Percentiles rank a stretch among this genome's conserved stretches.
Evolutionary conservation across 1,140 invertebrate species (phyloP).

Genomic region (Watersipora subatra): DNA sequence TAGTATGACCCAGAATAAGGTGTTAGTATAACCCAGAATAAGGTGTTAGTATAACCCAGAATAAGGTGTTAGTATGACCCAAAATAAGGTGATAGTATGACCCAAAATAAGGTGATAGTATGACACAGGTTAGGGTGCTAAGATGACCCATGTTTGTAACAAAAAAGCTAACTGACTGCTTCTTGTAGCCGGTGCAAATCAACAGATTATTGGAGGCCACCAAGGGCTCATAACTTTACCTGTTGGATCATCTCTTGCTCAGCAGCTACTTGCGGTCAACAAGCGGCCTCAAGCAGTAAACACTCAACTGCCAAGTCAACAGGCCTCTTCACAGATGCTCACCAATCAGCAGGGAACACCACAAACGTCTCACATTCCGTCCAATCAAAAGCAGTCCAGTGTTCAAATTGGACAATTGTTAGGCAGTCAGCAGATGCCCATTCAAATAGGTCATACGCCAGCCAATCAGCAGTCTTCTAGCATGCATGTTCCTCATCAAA

Average conservation of each 20-base stretch:
- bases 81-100: too few species aligned
- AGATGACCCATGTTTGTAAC: too few species aligned
- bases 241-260: neutral
- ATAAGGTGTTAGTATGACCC: too few species aligned
- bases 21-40: too few species aligned
- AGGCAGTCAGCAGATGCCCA: neutral
- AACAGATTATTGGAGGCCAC: neutral
- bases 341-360: neutral
- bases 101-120: too few species aligned
- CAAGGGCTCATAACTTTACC: neutral
- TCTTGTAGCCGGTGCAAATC: neutral
- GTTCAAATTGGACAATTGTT: neutral
- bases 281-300: neutral
- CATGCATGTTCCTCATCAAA: neutral
- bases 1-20: too few species aligned
- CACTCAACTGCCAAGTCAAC: neutral
- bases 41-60: too few species aligned
- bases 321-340: neutral
- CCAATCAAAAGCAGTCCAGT: neutral
- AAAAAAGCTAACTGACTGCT: too few species aligned
- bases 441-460: neutral
- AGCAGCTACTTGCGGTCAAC: neutral
- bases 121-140: too few species aligned
- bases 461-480: neutral
- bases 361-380: neutral